Base-by-base conservation (phyloP, 2,888 invertebrate genomes). In the Octodonta nipae region DNA sequence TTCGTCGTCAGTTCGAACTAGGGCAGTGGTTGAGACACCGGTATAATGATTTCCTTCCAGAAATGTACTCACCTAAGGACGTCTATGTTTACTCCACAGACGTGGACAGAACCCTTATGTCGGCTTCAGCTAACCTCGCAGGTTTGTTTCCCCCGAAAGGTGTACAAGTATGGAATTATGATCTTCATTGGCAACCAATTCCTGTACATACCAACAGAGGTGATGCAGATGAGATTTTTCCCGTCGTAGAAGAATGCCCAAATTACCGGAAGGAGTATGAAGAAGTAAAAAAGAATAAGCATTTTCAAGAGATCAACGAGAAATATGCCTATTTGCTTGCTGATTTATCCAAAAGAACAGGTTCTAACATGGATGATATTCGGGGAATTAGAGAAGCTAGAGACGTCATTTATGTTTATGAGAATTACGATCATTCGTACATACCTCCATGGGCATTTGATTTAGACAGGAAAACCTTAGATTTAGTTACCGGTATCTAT, bases 91-190 rank as follows among this genome's bases (percentile, higher is more conserved):
- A 67, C 30, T 81, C 86, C 27, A 86, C 89, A 0, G 84, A 89
- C 61, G 76, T 79, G 10, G 88, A 91, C 61, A 73, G 91, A 12
- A 86, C 91, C 0, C 60, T 91, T 7, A 86, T 86, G 81, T 87
- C 86, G 35, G 91, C 85, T 0, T 70, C 78, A 51, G 68, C 77
- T 1, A 78, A 84, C 55, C 64, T 88, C 40, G 84, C 86, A 32
- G 83, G 82, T 0, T 51, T 83, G 32, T 83, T 72, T 55, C 75
- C 78, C 4, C 79, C 81, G 0, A 44, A 45, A 5, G 65, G 10
- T 2, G 4, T 79, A 80, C 65, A 17, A 8, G 7, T 30, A 2
- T 30, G 30, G 30, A 16, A 5, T 4, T 2, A 8, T 7, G 31
- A 31, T 13, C 3, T 31, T 2, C 15, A 14, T 28, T 80, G 80